phyloP scores from a whole-genome alignment of 1,140 invertebrate genomes.

The Orchestia grillus region DNA sequence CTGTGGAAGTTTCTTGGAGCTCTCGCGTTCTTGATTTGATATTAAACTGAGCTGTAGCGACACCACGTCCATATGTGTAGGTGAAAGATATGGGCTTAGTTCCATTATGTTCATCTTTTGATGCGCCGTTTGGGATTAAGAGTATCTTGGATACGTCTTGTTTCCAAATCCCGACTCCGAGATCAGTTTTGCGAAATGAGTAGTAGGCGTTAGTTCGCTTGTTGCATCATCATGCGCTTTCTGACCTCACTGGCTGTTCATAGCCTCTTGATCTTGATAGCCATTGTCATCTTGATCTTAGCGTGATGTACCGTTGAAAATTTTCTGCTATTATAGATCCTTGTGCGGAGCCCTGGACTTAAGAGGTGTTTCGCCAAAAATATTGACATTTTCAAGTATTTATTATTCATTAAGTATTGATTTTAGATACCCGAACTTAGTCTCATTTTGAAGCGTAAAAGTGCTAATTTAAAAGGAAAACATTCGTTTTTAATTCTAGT shows the following conservation, averaged over 20 bases:
- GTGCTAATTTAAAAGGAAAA: no score
- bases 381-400: no score
- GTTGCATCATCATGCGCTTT: no score
- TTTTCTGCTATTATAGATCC: neutral
- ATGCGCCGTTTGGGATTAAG: neutral
- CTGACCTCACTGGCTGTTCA: no score
- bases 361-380: no score
- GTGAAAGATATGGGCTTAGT: neutral
- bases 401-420: no score
- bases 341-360: neutral
- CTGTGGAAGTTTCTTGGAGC: neutral
- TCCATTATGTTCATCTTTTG: neutral
- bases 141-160: neutral
- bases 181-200: neutral
- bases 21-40: neutral
- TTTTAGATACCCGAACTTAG: no score
- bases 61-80: neutral
- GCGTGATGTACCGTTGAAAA: neutral
- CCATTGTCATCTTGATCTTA: neutral
- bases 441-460: no score
- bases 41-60: neutral
- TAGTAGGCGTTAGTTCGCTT: neutral
- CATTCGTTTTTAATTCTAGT: no score
- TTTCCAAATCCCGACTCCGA: neutral
- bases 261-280: no score